Base-by-base conservation (phyloP, 2,797 vertebrate genomes). In the Cossypha dichroa region DNA sequence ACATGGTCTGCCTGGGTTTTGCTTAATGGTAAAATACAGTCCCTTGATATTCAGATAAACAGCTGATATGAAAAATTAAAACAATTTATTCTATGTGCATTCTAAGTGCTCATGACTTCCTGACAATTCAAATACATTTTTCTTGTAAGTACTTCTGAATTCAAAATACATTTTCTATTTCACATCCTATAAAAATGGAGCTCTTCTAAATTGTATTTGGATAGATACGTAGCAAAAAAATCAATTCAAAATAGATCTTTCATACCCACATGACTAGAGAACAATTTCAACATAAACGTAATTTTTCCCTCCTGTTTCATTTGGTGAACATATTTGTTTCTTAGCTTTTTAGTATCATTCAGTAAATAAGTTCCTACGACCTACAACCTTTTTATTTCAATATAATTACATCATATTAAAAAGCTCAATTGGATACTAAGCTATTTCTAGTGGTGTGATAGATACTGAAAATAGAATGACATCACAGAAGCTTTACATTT, bases 21-120 rank as follows among this genome's bases (percentile, higher is more conserved):
- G 91, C 92, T 96, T 96, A 97, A 96, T 96, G 94, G 94, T 97
- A 93, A 96, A 91, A 51, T 73, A 72, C 12, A 92, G 17, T 78
- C 48, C 58, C 52, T 72, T 83, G 41, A 72, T 92, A 93, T 58
- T 82, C 29, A 34, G 33, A 63, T 70, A 89, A 91, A 88, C 16
- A 70, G 33, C 10, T 36, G 70, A 88, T 59, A 9, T 76, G 55
- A 76, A 93, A 91, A 94, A 56, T 40, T 3, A 80, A 92, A 74
- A 46, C 7, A 22, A 18, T 58, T 77, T 76, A 60, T 64, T 26
- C 31, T 80, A 64, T 70, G 26, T 26, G 48, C 15, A 29, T 46
- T 46, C 23, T 33, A 40, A 29, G 8, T 87, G 18, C 25, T 96
- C 33, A 31, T 85, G 11, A 46, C 31, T 79, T 90, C 36, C 34